phyloP scores from a whole-genome alignment of 2,888 invertebrate genomes.

The Parascotia fuliginaria region DNA sequence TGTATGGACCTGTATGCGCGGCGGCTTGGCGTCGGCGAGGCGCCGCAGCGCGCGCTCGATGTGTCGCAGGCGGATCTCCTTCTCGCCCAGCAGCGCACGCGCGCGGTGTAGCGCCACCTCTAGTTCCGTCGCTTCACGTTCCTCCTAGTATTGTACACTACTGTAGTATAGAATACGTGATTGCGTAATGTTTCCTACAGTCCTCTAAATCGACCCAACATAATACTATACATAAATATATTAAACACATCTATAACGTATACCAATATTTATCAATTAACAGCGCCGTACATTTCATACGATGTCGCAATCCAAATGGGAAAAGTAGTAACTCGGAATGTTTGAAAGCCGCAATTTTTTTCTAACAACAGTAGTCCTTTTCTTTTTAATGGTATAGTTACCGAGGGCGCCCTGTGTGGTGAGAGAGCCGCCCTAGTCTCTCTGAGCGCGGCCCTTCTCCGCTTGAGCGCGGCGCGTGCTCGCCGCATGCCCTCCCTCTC shows the following conservation, averaged over 20 bases:
- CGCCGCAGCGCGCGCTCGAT: slow-evolving; percentile 91
- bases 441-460: slow-evolving; percentile 88
- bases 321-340: too few relatives aligned
- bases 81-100: slow-evolving; percentile 91
- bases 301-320: too few relatives aligned
- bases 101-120: slow-evolving; percentile 94
- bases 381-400: too few relatives aligned
- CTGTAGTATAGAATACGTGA: not conserved
- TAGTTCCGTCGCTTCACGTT: slow-evolving; percentile 93
- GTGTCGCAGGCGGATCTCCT: slow-evolving; percentile 92
- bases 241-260: too few relatives aligned
- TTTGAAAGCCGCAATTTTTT: too few relatives aligned
- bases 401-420: slow-evolving; percentile 66
- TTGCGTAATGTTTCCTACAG: too few relatives aligned
- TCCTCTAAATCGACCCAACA: too few relatives aligned
- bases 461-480: slow-evolving; percentile 90
- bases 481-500: slow-evolving; percentile 93
- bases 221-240: not conserved
- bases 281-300: too few relatives aligned
- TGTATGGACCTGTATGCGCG: slow-evolving; percentile 62
- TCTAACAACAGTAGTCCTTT: too few relatives aligned
- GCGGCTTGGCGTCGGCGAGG: slow-evolving; percentile 74
- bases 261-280: too few relatives aligned
- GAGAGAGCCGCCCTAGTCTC: slow-evolving; percentile 78
- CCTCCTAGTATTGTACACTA: slow-evolving; percentile 85